Percentiles rank a stretch among this genome's conserved stretches.
phyloP scores from a whole-genome alignment of 2,113 vertebrate species.

The Cyprinodon variegatus region DNA sequence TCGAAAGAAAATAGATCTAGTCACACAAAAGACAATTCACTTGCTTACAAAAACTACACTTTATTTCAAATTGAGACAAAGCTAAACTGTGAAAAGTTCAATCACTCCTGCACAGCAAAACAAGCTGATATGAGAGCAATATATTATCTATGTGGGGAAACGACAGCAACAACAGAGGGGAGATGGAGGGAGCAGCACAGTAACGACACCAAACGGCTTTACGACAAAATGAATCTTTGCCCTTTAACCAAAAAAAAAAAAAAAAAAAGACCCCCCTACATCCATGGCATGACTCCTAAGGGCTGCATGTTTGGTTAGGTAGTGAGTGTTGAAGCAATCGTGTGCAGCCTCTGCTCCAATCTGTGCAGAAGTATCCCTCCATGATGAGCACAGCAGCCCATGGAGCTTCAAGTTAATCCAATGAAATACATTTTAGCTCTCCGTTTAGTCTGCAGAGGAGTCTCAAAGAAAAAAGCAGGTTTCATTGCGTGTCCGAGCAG shows the following conservation, averaged over 20 bases:
- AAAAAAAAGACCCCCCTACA: slow-evolving; percentile 35
- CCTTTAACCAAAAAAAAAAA: slow-evolving; percentile 2
- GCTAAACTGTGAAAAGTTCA: slow-evolving; percentile 30
- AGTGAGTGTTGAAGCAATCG: slow-evolving; percentile 33
- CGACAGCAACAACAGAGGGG: slow-evolving; percentile 49
- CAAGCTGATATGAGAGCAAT: slow-evolving; percentile 16
- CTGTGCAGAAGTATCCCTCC: slow-evolving; percentile 10
- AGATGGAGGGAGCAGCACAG: slow-evolving; percentile 15
- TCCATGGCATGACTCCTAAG: slow-evolving; percentile 49
- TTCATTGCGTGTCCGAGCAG: slow-evolving; percentile 36
- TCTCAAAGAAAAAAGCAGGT: slow-evolving; percentile 21
- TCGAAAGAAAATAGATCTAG: slow-evolving; percentile 13
- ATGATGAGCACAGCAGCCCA: slow-evolving; percentile 17
- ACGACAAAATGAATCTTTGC: slow-evolving; percentile 14
- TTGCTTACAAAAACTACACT: slow-evolving; percentile 42
- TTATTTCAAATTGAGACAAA: slow-evolving; percentile 47
- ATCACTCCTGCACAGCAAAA: slow-evolving; percentile 17
- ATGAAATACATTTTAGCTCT: slow-evolving; percentile 27
- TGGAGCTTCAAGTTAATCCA: slow-evolving; percentile 37
- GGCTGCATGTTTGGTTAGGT: slow-evolving; percentile 38
- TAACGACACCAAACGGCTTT: not conserved
- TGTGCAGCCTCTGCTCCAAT: slow-evolving; percentile 30
- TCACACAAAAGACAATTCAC: slow-evolving; percentile 23
- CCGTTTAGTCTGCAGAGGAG: slow-evolving; percentile 24
- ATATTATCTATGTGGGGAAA: slow-evolving; percentile 35